Conservation (phyloP, 2,888 invertebrate species). For the Molanna angustata region DNA sequence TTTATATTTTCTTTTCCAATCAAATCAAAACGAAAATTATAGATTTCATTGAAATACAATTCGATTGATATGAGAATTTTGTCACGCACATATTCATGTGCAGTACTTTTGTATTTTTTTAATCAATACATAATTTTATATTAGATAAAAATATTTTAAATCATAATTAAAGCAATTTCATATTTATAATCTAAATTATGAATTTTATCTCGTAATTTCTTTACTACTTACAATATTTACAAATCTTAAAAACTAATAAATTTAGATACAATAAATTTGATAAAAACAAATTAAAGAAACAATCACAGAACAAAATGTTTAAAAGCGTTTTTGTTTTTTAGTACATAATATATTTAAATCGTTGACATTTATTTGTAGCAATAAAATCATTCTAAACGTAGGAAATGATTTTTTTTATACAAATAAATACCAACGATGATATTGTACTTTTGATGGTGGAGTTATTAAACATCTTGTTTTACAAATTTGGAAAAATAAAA, state of each 20-base stretch:
- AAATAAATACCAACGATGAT: background rate
- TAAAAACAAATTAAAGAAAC: conserved; percentile 31
- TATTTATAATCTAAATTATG: conserved; percentile 13
- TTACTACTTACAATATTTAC: conserved; percentile 33
- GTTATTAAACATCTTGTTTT: conserved; percentile 26
- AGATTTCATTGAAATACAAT: conserved; percentile 26
- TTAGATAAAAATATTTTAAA: conserved; percentile 24
- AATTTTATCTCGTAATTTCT: too few species aligned
- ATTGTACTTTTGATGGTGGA: background rate
- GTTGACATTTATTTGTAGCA: too few species aligned
- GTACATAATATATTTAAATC: background rate
- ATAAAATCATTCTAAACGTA: too few species aligned
- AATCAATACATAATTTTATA: conserved; percentile 16
- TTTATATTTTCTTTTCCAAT: conserved; percentile 22
- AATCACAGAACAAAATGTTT: conserved; percentile 33
- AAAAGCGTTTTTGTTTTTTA: conserved; percentile 14
- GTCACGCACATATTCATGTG: conserved; percentile 12
- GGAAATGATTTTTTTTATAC: background rate
- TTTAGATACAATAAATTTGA: conserved; percentile 29
- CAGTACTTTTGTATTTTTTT: conserved; percentile 11
- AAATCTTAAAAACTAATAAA: conserved; percentile 28
- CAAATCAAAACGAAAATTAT: too few species aligned
- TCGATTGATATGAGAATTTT: conserved; percentile 29
- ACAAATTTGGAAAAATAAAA: conserved; percentile 24
- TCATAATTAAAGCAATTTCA: conserved; percentile 29